These are phyloP conservation scores for Psittacula cyanocephala DNA, from an alignment of 2,113 vertebrate species.

Conservation along the genomic window DNA sequence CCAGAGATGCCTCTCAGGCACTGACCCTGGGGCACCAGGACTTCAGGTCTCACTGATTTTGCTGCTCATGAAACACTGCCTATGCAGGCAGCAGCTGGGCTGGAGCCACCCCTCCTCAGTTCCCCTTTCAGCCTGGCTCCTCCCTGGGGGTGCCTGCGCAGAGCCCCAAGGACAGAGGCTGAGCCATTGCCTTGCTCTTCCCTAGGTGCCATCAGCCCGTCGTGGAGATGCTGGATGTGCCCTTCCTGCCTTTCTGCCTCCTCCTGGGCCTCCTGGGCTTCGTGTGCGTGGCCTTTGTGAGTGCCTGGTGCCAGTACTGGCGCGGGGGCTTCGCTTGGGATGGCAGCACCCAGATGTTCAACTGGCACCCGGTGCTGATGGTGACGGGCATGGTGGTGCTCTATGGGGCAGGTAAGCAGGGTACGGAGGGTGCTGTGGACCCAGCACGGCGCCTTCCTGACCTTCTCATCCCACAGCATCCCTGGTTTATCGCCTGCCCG, in stretches of 20 bases:
- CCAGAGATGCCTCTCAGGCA: too few species aligned
- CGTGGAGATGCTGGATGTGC: constrained; percentile 30
- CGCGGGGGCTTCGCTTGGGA: constrained; percentile 86
- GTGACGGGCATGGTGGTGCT: constrained; percentile 86
- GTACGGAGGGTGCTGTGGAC: accelerated
- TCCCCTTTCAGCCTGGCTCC: constrained; percentile 17
- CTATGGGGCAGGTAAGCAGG: constrained; percentile 84
- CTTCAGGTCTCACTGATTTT: too few species aligned
- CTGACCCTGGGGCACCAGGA: too few species aligned
- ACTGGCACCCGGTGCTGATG: constrained; percentile 95
- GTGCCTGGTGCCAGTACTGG: constrained; percentile 82
- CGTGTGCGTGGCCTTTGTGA: constrained; percentile 77
- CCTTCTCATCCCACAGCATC: constrained; percentile 64
- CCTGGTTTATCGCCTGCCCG: constrained; percentile 86
- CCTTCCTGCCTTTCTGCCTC: constrained; percentile 74
- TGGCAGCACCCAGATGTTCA: constrained; percentile 76
- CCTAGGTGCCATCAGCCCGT: neutral
- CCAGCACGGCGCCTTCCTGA: neutral
- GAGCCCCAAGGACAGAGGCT: neutral
- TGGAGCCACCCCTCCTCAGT: neutral
- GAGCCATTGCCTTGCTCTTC: accelerated
- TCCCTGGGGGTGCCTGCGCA: neutral
- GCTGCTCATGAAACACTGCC: too few species aligned
- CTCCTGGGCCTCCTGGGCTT: constrained; percentile 77
- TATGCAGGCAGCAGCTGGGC: neutral